Percentiles rank a stretch among this genome's conserved stretches.
phyloP scores from a whole-genome alignment of 1,140 invertebrate species.

The Drosophila nebulosa region DNA sequence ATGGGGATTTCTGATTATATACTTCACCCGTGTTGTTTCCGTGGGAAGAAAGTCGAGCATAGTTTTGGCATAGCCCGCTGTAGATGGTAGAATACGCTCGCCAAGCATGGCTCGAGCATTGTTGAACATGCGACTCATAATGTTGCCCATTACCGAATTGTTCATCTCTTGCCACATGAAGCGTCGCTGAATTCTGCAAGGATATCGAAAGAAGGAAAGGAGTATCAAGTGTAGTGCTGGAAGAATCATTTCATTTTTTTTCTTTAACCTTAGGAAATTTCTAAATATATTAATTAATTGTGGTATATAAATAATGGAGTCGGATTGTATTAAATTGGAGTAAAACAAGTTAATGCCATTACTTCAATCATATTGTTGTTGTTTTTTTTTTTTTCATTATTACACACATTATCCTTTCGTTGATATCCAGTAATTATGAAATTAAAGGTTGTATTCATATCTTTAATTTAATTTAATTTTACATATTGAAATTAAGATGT shows the following conservation, averaged over 20 bases:
- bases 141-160: slow-evolving; percentile 60
- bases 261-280: too few relatives aligned
- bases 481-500: too few relatives aligned
- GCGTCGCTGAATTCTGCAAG: slow-evolving; percentile 63
- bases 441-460: too few relatives aligned
- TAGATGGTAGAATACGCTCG: slow-evolving; percentile 52
- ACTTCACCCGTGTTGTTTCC: slow-evolving; percentile 69
- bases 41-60: slow-evolving; percentile 66
- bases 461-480: too few relatives aligned
- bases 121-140: slow-evolving; percentile 60
- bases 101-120: slow-evolving; percentile 62
- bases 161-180: slow-evolving; percentile 80
- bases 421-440: too few relatives aligned
- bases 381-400: too few relatives aligned
- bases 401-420: too few relatives aligned
- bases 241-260: not conserved
- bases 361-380: too few relatives aligned
- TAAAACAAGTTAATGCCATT: too few relatives aligned
- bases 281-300: too few relatives aligned
- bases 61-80: slow-evolving; percentile 31
- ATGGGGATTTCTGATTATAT: slow-evolving; percentile 69
- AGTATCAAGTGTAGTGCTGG: not conserved
- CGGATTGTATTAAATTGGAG: too few relatives aligned
- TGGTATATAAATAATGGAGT: too few relatives aligned
- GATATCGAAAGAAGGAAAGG: not conserved